Conservation (phyloP, 2,113 vertebrate genomes). For the Ploceus nigricollis region DNA sequence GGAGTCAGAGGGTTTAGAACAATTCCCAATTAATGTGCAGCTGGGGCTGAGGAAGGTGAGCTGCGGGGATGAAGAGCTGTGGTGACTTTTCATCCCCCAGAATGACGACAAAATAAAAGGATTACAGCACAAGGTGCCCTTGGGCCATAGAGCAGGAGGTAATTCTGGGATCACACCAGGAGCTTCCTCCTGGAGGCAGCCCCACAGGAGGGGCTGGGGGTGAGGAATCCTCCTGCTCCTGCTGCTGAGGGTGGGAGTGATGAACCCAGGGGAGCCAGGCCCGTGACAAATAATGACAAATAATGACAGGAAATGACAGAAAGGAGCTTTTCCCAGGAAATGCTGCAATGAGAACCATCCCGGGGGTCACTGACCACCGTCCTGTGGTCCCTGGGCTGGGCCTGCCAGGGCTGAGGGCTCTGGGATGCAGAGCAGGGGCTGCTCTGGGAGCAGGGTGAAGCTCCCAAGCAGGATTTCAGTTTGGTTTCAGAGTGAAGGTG, state of each 20-base stretch:
- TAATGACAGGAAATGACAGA: neutral
- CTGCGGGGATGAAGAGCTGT: neutral
- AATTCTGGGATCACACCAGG: neutral
- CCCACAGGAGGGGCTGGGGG: rapidly evolving
- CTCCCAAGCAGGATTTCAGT: neutral
- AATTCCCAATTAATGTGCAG: neutral
- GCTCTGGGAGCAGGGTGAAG: neutral
- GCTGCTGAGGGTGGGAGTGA: rapidly evolving
- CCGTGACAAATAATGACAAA: neutral
- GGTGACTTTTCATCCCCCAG: neutral
- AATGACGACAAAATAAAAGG: neutral
- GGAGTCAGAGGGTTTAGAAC: neutral
- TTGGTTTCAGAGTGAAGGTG: too few species aligned
- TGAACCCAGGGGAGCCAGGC: neutral
- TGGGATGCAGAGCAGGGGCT: neutral
- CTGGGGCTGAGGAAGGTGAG: neutral
- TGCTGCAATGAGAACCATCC: neutral
- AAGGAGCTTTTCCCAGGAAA: neutral
- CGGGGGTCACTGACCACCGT: too few species aligned
- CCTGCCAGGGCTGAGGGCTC: neutral
- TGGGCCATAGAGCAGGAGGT: neutral
- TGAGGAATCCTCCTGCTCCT: neutral
- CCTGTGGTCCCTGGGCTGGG: too few species aligned
- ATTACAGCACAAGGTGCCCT: neutral
- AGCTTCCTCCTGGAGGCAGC: neutral